Base-by-base conservation (phyloP, 2,797 vertebrate genomes). In the Erethizon dorsatum region DNA sequence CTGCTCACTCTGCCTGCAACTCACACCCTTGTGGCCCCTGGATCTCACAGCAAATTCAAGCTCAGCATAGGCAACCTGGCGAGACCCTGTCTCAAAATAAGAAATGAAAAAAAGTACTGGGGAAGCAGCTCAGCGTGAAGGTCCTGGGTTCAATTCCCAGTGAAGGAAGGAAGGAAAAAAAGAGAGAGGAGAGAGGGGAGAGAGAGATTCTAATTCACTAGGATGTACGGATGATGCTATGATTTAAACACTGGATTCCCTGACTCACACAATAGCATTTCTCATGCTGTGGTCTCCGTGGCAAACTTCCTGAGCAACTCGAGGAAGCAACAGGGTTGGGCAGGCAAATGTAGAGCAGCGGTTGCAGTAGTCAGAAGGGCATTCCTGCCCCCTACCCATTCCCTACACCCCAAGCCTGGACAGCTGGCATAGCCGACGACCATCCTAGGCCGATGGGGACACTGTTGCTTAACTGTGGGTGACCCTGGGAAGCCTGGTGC, bases 11-110 rank as follows among this genome's bases (percentile, higher is more conserved):
- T 33, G 33, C 77, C 41, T 41, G 26, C 6, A 26, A 37, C 5
- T 8, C 18, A 37, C 10, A 18, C 37, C 14, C 9, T 31, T 1
- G 1, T 4, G 50, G 1, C 63, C 75, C 24, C 24, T 0, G 0
- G 26, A 17, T 10, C n/a, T 7, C 17, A 24, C 12, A 6, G 37
- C 41, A 14, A 26, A 45, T 28, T 47, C 71, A 75, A 75, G 71
- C 41, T 5, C 12, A 47, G 71, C 71, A 28, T 13, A 28, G 41
- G 71, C 41, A 14, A 14, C 41, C 71, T 14, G 6, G 41, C 24
- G 2, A 28, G 13, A 28, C 45, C 24, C 37, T 75, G 24, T 6
- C 71, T 47, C 41, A 75, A 26, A 75, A 47, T 75, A 75, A 75
- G 41, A 75, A 47, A 73, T 41, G 18, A 26, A 45, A 73, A 45